A percentile compares a stretch with the other conserved stretches of the same genome.
Evolutionary conservation across 2,797 vertebrate genomes (phyloP).

Genomic region (Lycodopsis pacificus): DNA sequence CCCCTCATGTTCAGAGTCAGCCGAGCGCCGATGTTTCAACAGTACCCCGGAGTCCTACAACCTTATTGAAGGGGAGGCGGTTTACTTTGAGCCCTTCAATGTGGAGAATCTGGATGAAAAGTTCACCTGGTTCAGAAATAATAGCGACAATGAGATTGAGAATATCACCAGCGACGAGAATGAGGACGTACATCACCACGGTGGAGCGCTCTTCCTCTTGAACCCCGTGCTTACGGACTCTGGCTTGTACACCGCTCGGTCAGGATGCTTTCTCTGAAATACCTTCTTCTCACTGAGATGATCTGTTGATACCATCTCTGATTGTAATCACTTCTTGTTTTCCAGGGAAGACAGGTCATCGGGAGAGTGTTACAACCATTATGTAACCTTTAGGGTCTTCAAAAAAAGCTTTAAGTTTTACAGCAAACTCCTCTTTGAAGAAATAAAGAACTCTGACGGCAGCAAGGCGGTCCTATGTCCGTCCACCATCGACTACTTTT

Average conservation of each 20-base stretch:
- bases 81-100: fast-evolving
- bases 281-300: background rate
- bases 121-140: constrained; percentile 54
- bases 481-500: fast-evolving
- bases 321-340: constrained; percentile 17
- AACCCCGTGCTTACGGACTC: constrained; percentile 35
- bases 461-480: constrained; percentile 13
- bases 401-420: fast-evolving
- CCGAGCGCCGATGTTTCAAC: fast-evolving
- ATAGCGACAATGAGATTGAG: fast-evolving
- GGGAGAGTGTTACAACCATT: background rate
- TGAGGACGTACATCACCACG: constrained; percentile 41
- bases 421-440: fast-evolving
- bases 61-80: constrained; percentile 43
- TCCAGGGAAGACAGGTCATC: background rate
- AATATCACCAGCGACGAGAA: constrained; percentile 39
- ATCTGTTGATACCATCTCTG: background rate
- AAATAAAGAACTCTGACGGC: fast-evolving
- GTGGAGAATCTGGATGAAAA: fast-evolving
- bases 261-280: background rate
- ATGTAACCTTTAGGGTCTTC: background rate
- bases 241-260: constrained; percentile 56
- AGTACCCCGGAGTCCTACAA: fast-evolving
- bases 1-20: constrained; percentile 10
- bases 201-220: constrained; percentile 40